Evolutionary conservation across 2,888 invertebrate genomes (phyloP).

Genomic region (Nematopogon swammerdamellus): DNA sequence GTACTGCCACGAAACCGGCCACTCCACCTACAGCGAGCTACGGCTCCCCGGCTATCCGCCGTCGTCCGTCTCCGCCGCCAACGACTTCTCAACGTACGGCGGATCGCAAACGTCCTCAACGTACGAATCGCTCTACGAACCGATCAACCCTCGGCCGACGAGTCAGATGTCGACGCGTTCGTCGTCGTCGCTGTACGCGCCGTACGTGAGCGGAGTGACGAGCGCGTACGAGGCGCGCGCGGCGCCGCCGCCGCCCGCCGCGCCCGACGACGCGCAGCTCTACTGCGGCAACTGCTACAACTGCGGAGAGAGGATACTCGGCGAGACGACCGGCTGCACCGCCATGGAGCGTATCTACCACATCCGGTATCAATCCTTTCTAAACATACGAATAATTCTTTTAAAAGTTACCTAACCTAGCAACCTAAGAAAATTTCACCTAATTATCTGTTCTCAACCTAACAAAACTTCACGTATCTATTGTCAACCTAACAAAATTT

Average conservation of each 20-base stretch:
- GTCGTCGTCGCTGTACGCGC: conserved; percentile 55
- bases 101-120: conserved; percentile 62
- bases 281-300: conserved; percentile 87
- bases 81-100: conserved; percentile 56
- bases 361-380: no score
- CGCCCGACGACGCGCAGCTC: conserved; percentile 54
- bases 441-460: no score
- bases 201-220: conserved; percentile 53
- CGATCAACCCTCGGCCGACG: conserved; percentile 59
- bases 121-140: conserved; percentile 63
- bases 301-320: conserved; percentile 90
- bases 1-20: conserved; percentile 38
- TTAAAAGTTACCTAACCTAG: no score
- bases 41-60: conserved; percentile 55
- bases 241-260: conserved; percentile 77
- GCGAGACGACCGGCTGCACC: conserved; percentile 94
- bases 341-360: conserved; percentile 98
- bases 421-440: no score
- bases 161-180: conserved; percentile 55
- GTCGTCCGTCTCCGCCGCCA: conserved; percentile 44
- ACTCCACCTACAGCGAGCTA: conserved; percentile 62
- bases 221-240: conserved; percentile 60
- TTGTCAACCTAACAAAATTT: no score
- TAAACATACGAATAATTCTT: no score
- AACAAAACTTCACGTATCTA: no score